phyloP scores from a whole-genome alignment of 2,888 invertebrate genomes.

The Ellobium chinense region DNA sequence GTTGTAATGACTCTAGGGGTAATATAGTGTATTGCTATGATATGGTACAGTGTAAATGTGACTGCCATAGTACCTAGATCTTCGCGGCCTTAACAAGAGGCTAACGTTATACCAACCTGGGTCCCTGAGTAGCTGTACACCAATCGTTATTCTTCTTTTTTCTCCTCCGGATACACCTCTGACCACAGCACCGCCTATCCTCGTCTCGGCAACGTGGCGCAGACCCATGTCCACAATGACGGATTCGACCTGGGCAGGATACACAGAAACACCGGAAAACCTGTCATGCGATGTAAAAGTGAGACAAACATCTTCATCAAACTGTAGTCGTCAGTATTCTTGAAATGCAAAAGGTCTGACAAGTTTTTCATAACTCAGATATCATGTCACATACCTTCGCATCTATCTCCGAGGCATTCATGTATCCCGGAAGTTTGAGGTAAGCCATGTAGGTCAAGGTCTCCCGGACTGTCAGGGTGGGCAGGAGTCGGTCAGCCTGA shows the following conservation, averaged over 20 bases:
- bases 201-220: conserved; percentile 89
- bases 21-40: too few relatives aligned
- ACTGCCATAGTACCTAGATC: too few relatives aligned
- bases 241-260: conserved; percentile 63
- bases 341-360: too few relatives aligned
- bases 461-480: conserved; percentile 92
- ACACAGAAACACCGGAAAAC: background rate
- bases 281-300: too few relatives aligned
- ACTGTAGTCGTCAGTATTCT: too few relatives aligned
- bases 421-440: conserved; percentile 74
- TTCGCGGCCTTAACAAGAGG: too few relatives aligned
- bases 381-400: conserved; percentile 23
- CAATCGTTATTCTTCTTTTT: conserved; percentile 92
- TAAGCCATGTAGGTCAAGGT: conserved; percentile 74
- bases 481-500: conserved; percentile 89
- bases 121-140: conserved; percentile 87
- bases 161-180: conserved; percentile 93
- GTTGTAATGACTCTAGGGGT: too few relatives aligned
- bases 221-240: conserved; percentile 93
- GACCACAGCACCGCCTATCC: conserved; percentile 83
- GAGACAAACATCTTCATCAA: too few relatives aligned
- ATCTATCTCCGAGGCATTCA: conserved; percentile 1
- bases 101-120: conserved; percentile 64
- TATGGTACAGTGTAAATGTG: too few relatives aligned
- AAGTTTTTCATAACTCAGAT: too few relatives aligned